Conservation (phyloP, 2,888 invertebrate genomes). For the Choreutis nemorana region DNA sequence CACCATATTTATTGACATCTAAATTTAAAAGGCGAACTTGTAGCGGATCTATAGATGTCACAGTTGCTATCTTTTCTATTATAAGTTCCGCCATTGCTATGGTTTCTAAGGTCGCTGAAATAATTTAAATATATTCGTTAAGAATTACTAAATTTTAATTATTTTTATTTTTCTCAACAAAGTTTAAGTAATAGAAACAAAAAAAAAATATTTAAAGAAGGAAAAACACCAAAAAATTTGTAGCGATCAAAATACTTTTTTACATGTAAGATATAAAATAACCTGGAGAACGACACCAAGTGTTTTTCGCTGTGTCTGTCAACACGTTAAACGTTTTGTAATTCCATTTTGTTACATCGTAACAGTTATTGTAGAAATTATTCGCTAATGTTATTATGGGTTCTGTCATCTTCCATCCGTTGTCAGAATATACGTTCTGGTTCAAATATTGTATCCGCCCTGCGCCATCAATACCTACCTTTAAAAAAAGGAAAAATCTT, state of each 20-base stretch:
- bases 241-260: too few species aligned
- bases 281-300: constrained; percentile 11
- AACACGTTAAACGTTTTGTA: constrained; percentile 23
- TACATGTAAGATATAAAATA: too few species aligned
- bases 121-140: too few species aligned
- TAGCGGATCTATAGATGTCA: constrained; percentile 53
- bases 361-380: constrained; percentile 36
- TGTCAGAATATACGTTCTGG: constrained; percentile 48
- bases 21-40: constrained; percentile 58
- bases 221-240: too few species aligned
- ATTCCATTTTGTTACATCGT: constrained; percentile 43
- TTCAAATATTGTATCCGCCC: constrained; percentile 71
- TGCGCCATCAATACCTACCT: constrained; percentile 53
- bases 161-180: too few species aligned
- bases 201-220: too few species aligned
- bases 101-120: constrained; percentile 51
- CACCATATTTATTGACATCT: constrained; percentile 9
- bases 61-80: constrained; percentile 67
- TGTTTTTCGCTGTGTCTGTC: constrained; percentile 10
- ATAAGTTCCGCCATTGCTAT: constrained; percentile 59
- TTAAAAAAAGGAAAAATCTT: too few species aligned
- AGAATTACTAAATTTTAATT: too few species aligned
- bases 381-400: constrained; percentile 14
- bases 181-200: too few species aligned
- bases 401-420: constrained; percentile 61